Evolutionary conservation across 2,797 vertebrate genomes (phyloP), one percentile per base, ranked within the genome.

Genomic region (Poecilia velifera): DNA sequence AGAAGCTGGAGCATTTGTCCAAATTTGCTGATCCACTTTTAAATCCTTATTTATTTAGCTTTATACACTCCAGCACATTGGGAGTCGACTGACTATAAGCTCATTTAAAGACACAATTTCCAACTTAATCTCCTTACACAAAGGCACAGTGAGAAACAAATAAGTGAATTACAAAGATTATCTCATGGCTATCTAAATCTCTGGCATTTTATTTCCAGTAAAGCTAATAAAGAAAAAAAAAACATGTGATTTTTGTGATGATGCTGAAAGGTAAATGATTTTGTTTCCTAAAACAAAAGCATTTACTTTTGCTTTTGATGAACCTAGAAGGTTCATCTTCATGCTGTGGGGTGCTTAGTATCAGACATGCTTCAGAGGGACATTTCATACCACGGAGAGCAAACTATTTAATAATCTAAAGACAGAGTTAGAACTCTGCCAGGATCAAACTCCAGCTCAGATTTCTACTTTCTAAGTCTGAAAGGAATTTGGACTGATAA

Each of bases 41-140:
- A 87, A 89, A 88, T 86, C 79, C 74, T 80, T 77, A 78, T 90
- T 85, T 85, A 88, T 85, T 88, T 89, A 12, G 88, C 86, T 88
- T 81, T 45, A 88, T 77, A 75, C 82, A 84, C 81, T 84, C 62
- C 25, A 28, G 78, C 82, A 47, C 80, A 57, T 81, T 71, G 74
- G 84, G 85, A 80, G 74, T 68, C 77, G 43, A 78, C 66, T 57
- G 74, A 84, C 59, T 81, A 70, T 77, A 57, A 86, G 62, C 86
- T 82, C 81, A 78, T 90, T 89, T 80, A 81, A 81, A 84, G 68
- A 72, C 1, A 36, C 86, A 73, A 9, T 87, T 82, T 87, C 73
- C 72, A 72, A 62, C 81, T 84, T 84, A 59, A 88, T 88, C 68
- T 76, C 64, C 51, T 73, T 78, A 78, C 49, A 79, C 73, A 68